Base-by-base conservation (phyloP, 2,888 invertebrate species). In the Limnephilus marmoratus region DNA sequence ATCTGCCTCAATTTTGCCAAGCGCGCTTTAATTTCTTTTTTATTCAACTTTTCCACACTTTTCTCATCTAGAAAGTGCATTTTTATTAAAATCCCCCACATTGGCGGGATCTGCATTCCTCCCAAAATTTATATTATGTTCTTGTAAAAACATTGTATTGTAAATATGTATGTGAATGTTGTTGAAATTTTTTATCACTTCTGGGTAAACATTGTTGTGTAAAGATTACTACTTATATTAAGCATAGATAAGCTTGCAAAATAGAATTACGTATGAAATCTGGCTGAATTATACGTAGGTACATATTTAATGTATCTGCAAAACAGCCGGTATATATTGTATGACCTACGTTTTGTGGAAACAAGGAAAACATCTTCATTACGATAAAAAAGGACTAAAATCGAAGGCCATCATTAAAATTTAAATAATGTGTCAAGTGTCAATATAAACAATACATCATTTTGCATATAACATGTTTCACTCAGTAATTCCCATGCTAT, bases 131-230 rank as follows among this genome's bases (percentile, higher is more conserved):
- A 49, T 15, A 68, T 68, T 15, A 68, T 68, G n/a, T 24, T 68
- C 68, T 68, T 18, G 24, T n/a, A 9, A 68, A 68, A 68, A 68
- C 68, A n/a, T 68, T 68, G 5, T 24, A 68, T 5, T 24, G 68
- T 68, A 68, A 68, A 68, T 68, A 68, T 68, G 24, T 24, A 12
- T 45, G 49, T 49, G 18, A 53, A 53, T 53, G 53, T 53, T 53
- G 53, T 18, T 53, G 31, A 31, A 31, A 31, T 31, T 18, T 83
- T 83, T 83, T 83, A 83, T 83, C 83, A 83, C 83, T 83, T 83
- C 82, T 83, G 18, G 18, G 83, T 83, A 83, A 83, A 83, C 83
- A 83, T 18, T 83, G 37, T 37, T 37, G 83, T 83, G 83, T 83
- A 83, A 83, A 83, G 83, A 41, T 37, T 83, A 37, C 15, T 49